Percentiles rank a stretch among this genome's conserved stretches.
Conservation (phyloP, 2,113 vertebrate genomes). For the Elephas maximus region DNA sequence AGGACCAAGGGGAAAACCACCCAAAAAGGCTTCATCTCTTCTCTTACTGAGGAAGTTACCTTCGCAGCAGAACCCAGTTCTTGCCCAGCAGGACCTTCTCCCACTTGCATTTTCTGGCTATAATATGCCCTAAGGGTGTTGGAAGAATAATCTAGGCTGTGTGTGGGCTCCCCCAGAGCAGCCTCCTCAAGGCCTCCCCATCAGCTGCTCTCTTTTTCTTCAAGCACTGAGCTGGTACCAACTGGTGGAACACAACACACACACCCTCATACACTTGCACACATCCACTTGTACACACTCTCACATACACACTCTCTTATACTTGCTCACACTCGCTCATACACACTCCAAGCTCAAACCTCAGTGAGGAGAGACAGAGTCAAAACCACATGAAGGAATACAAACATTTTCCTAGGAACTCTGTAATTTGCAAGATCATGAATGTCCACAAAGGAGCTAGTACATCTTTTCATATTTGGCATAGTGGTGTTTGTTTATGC, state of each 20-base stretch:
- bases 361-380: neutral
- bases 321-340: neutral
- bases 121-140: accelerated
- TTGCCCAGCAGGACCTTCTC: accelerated
- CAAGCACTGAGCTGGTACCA: neutral
- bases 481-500: accelerated
- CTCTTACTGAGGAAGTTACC: neutral
- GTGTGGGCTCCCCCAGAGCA: accelerated
- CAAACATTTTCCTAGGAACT: neutral
- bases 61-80: accelerated
- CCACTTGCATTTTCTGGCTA: too few species aligned
- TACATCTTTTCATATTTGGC: accelerated
- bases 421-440: accelerated
- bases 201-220: neutral
- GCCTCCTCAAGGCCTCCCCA: accelerated
- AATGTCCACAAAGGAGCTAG: accelerated
- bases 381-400: accelerated
- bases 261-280: neutral
- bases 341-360: neutral
- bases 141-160: neutral
- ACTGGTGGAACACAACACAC: too few species aligned
- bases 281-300: neutral
- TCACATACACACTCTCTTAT: too few species aligned
- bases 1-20: neutral
- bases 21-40: neutral